Percentiles rank a stretch among this genome's conserved stretches.
Conservation (phyloP, 2,888 invertebrate species). For the Clivina fossor region DNA sequence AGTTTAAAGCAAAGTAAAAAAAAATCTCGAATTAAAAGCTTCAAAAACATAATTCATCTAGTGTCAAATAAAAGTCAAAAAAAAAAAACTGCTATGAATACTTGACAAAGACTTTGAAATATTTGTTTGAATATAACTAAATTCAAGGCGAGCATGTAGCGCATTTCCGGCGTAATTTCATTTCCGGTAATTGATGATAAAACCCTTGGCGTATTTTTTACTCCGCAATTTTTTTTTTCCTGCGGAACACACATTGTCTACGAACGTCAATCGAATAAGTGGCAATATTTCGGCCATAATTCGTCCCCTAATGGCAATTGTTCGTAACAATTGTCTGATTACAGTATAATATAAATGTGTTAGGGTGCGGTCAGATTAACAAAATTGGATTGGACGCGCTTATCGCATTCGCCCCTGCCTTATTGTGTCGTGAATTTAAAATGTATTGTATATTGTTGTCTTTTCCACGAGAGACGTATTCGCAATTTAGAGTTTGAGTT, state of each 20-base stretch:
- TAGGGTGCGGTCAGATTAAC: conserved; percentile 21
- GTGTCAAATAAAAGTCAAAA: no score
- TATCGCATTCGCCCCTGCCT: conserved; percentile 16
- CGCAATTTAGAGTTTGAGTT: no score
- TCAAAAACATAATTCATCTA: no score
- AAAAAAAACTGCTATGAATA: no score
- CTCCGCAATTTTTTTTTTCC: background rate
- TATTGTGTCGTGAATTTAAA: conserved; percentile 25
- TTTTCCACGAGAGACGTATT: no score
- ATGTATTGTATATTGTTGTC: no score
- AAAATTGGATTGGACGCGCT: conserved; percentile 23
- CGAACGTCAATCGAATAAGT: conserved; percentile 17
- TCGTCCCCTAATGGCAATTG: conserved; percentile 15
- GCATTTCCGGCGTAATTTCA: no score
- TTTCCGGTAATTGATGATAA: conserved; percentile 12
- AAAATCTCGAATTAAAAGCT: no score
- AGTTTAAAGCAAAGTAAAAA: no score
- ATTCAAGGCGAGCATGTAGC: no score
- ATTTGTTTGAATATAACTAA: no score
- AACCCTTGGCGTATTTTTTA: background rate
- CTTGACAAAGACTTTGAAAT: no score
- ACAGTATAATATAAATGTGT: conserved; percentile 22
- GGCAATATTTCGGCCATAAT: conserved; percentile 18
- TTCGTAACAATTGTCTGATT: conserved; percentile 22
- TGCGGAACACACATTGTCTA: background rate